Base-by-base conservation (phyloP, 2,888 invertebrate genomes). In the Megamerina dolium region DNA sequence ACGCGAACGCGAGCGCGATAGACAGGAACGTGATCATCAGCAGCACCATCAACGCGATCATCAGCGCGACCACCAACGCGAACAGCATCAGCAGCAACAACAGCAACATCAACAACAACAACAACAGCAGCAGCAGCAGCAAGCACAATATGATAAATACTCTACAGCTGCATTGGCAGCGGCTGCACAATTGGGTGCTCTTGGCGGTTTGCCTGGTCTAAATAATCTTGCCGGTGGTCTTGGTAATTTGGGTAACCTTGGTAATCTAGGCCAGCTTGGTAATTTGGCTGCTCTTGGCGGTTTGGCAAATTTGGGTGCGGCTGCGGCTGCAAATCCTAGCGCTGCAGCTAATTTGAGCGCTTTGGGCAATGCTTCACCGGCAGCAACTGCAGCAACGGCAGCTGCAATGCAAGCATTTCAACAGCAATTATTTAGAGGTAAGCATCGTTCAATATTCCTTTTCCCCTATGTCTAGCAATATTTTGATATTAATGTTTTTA, bases 341-440 rank as follows among this genome's bases (percentile, higher is more conserved):
- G 68, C 58, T 43, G 53, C 59, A 27, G 56, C 62, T 30, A 72
- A 52, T 42, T 21, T 51, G 17, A 55, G 60, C 32, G 58, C 60
- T 16, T 48, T 68, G 48, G 61, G 64, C 17, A 68, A 63, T 43
- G 57, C 63, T 16, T 64, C 68, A 19, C 55, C 75, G 49, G 74
- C 75, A 45, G 74, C 75, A 48, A 55, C 75, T 49, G 74, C 75
- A 45, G 74, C 75, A 48, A 73, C 74, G 49, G 81, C 82, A 8
- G 85, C 86, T 29, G 83, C 87, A 46, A 85, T 89, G 76, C 89
- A 89, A 68, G 88, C 87, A 0, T 68, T 89, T 52, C 88, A 88
- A 56, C 88, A 89, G 58, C 89, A 90, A 70, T 74, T 90, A 54
- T 76, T 90, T 41, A 78, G 89, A 78, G 86, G 88, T 84, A 61